phyloP scores from a whole-genome alignment of 2,888 invertebrate genomes.

The Machimus rusticus region DNA sequence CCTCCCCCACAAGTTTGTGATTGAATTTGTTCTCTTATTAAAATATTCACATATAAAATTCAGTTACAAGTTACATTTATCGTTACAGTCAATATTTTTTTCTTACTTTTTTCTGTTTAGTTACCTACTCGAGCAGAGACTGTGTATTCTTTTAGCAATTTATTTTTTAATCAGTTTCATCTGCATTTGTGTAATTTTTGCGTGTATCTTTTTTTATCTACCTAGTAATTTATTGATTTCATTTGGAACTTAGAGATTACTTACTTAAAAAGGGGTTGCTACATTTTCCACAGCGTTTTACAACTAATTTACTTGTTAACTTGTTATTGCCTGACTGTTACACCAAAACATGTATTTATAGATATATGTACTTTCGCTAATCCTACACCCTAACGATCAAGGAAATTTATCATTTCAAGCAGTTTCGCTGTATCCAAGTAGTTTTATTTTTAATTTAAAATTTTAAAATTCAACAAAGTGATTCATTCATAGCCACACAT shows the following conservation, averaged over 20 bases:
- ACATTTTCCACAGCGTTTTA: not conserved
- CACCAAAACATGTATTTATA: not conserved
- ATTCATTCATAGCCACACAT: not conserved
- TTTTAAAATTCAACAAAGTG: not conserved
- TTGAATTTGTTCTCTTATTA: not conserved
- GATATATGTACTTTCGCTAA: not conserved
- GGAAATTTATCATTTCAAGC: not conserved
- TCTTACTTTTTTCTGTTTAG: not conserved
- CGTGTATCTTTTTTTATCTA: not conserved
- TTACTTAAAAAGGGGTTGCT: not conserved
- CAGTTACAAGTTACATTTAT: not conserved
- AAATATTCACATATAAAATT: conserved; percentile 17
- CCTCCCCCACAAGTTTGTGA: not conserved
- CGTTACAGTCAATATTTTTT: not conserved
- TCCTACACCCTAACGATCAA: not conserved
- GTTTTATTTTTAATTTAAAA: not conserved
- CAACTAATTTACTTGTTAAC: conserved; percentile 5
- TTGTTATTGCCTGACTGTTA: conserved; percentile 17
- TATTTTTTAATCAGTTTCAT: not conserved
- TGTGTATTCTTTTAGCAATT: not conserved
- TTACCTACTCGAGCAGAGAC: not conserved
- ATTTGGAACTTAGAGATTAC: conserved; percentile 1
- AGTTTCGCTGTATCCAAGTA: not conserved
- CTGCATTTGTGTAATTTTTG: not conserved
- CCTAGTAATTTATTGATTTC: not conserved